Conservation (phyloP, 2,888 invertebrate genomes). For the Chaitophorus viminalis region DNA sequence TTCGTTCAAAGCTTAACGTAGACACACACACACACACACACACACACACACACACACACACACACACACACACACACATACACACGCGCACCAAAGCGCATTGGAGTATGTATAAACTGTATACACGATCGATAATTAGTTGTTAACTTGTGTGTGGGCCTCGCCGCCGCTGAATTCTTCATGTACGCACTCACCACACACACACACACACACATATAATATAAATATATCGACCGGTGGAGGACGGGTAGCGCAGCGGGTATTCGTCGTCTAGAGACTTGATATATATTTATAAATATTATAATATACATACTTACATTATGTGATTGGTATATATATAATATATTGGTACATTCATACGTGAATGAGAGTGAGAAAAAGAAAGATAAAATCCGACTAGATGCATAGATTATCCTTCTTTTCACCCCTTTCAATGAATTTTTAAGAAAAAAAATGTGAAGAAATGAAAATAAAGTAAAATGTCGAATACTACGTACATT, state of each 20-base stretch:
- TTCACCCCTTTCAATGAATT: no score
- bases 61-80: no score
- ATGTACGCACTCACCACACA: not conserved
- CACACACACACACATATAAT: not conserved
- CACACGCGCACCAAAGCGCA: no score
- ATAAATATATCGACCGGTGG: conserved; percentile 16
- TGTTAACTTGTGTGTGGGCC: conserved; percentile 58
- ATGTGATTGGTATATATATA: not conserved
- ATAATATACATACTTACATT: not conserved
- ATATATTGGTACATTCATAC: not conserved
- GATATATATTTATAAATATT: not conserved
- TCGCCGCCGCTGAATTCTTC: conserved; percentile 10
- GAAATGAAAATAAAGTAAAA: no score
- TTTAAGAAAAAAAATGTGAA: no score
- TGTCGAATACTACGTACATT: no score
- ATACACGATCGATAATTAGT: conserved; percentile 52
- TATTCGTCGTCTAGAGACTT: conserved; percentile 10
- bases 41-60: no score
- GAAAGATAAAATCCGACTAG: no score
- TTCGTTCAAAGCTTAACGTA: not conserved
- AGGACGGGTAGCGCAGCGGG: conserved; percentile 39
- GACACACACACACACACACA: not conserved
- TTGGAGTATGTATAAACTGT: not conserved
- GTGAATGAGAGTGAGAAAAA: no score
- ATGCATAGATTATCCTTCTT: no score